phyloP scores from a whole-genome alignment of 2,797 vertebrate species.

The Jordanella pulchra region DNA sequence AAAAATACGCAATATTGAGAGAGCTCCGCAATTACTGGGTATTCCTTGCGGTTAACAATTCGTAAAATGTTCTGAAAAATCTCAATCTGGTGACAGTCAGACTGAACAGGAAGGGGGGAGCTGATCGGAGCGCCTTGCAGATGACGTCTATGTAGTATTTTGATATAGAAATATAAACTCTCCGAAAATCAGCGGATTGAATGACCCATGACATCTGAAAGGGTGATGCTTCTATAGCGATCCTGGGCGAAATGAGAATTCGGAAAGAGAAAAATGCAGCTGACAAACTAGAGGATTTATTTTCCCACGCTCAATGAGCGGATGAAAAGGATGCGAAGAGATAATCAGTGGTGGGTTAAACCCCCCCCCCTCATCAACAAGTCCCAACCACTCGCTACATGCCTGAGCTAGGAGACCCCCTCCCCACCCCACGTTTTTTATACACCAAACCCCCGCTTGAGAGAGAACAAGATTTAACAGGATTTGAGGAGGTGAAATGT shows the following conservation, averaged over 20 bases:
- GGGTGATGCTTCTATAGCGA: constrained; percentile 24
- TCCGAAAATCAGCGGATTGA: constrained; percentile 18
- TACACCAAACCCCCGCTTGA: constrained; percentile 50
- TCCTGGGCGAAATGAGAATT: constrained; percentile 40
- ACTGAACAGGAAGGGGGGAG: constrained; percentile 17
- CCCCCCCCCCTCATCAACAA: constrained; percentile 77
- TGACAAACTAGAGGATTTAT: constrained; percentile 21
- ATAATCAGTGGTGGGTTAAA: constrained; percentile 38
- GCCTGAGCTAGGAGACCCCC: constrained; percentile 47
- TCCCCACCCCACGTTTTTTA: constrained; percentile 31
- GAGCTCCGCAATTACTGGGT: not conserved
- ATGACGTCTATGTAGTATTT: constrained; percentile 71
- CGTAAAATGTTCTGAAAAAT: not conserved
- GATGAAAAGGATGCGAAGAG: constrained; percentile 27
- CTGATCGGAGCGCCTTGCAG: constrained; percentile 55
- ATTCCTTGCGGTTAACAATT: constrained; percentile 22
- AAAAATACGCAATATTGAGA: constrained; percentile 24
- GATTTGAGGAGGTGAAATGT: not conserved
- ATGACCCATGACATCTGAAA: constrained; percentile 23
- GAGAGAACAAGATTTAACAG: constrained; percentile 34
- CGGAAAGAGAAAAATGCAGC: constrained; percentile 4
- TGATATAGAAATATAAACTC: constrained; percentile 64
- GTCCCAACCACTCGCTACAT: constrained; percentile 70
- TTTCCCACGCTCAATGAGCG: constrained; percentile 41
- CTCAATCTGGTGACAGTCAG: not conserved